Evolutionary conservation across 2,888 invertebrate species (phyloP), one percentile per base, ranked within the genome.

Genomic region (Hofmannophila pseudospretella): DNA sequence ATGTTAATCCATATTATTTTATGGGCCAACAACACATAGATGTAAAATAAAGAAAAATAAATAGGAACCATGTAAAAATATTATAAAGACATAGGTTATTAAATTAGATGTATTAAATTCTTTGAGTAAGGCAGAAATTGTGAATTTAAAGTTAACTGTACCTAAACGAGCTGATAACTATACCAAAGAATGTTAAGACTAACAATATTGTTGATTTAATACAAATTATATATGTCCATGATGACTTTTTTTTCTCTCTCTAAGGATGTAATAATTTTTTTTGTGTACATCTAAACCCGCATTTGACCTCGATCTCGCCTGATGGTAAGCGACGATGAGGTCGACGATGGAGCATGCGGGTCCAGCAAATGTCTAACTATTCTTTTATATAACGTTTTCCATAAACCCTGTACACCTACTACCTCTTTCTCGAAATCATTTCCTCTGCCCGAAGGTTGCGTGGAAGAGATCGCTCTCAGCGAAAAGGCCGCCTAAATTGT

Each of bases 161-260:
- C 67, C 67, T 68, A 74, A 79, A 77, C 59, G 81, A 84, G 82
- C 82, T 84, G 70, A 76, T 65, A 64, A 65, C 58, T 79, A 73
- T 72, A 82, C 85, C 86, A 85, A 85, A 85, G 75, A 81, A 70
- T 84, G 84, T 84, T 80, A 81, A 85, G 75, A 81, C 68, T 77
- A 82, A 80, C 73, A 60, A 68, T 74, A 85, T 81, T 85, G 85
- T 85, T 86, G 85, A 84, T 86, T 85, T 85, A 86, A 86, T 85
- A 85, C 79, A 86, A 84, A 86, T 80, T 82, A 84, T 79, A 73
- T 79, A 80, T 82, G 84, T 84, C 76, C 47, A 49, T 55, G 34
- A 32, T 27, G 40, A 51, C 51, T 61, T 64, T 54, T 77, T 74
- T 84, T 16, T 16, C 16, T 16, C 5, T 16, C 5, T 16, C 5